These are phyloP conservation scores for Lophotriccus pileatus DNA, from an alignment of 2,797 vertebrate genomes.

Conservation along the genomic window DNA sequence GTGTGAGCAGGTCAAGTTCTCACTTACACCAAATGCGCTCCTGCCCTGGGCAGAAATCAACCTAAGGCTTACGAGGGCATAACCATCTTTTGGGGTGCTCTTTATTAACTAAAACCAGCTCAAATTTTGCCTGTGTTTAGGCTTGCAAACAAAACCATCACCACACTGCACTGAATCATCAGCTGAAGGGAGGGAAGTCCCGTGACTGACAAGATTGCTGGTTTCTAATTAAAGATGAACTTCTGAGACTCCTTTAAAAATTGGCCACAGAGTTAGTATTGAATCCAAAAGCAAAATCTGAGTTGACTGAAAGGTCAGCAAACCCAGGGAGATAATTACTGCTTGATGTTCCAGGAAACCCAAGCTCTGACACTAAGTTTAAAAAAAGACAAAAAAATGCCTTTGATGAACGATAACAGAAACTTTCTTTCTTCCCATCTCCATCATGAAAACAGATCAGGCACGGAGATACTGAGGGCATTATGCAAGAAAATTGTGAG, in stretches of 20 bases:
- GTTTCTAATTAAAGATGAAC: conserved; percentile 9
- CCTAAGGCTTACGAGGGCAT: no score
- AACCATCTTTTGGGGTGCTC: not conserved
- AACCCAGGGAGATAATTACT: conserved; percentile 21
- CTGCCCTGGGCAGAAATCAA: not conserved
- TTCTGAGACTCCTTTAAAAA: not conserved
- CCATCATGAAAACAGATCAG: not conserved
- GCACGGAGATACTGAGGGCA: not conserved
- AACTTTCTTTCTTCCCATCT: conserved; percentile 7
- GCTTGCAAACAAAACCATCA: not conserved
- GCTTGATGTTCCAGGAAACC: conserved; percentile 1
- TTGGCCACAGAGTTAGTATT: not conserved
- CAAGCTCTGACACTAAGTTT: not conserved
- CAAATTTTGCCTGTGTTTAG: not conserved
- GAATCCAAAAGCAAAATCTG: conserved; percentile 8
- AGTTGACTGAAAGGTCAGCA: conserved; percentile 43
- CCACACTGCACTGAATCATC: fast-evolving
- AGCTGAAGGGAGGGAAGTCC: not conserved
- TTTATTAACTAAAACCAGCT: not conserved
- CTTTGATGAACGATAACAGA: not conserved
- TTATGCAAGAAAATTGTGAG: not conserved
- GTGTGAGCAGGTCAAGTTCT: not conserved
- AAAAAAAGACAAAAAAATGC: not conserved
- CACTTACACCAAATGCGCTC: not conserved
- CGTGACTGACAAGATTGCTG: not conserved